These are phyloP conservation scores for Pseudomyrmex cubaensis DNA, from an alignment of 1,140 invertebrate species.

Conservation along the genomic window DNA sequence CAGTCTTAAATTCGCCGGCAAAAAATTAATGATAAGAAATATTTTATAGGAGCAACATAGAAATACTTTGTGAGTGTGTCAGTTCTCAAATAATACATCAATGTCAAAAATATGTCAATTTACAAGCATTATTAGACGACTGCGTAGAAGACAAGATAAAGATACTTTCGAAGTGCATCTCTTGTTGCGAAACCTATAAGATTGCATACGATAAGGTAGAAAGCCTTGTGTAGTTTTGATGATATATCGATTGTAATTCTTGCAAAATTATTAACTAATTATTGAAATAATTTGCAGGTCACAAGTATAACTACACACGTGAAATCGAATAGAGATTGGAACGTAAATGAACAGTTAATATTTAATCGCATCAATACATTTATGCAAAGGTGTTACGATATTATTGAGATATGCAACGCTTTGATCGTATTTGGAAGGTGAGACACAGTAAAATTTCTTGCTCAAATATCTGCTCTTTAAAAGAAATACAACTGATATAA, in stretches of 20 bases:
- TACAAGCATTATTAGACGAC: slow-evolving; percentile 90
- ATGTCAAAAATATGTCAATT: slow-evolving; percentile 89
- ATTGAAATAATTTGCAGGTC: slow-evolving; percentile 22
- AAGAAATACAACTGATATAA: neutral
- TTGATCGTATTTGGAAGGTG: slow-evolving; percentile 91
- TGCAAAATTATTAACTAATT: neutral
- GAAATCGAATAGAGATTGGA: slow-evolving; percentile 86
- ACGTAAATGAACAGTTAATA: slow-evolving; percentile 90
- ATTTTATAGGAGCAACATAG: slow-evolving; percentile 87
- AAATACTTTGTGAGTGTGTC: slow-evolving; percentile 90
- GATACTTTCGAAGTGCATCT: slow-evolving; percentile 90
- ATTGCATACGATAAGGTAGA: slow-evolving; percentile 87
- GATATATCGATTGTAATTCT: neutral
- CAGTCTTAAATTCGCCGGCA: no score
- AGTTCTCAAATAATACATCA: slow-evolving; percentile 93
- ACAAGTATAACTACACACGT: slow-evolving; percentile 21
- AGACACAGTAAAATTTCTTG: neutral
- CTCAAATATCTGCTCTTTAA: neutral
- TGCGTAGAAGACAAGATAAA: slow-evolving; percentile 88
- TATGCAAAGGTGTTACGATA: slow-evolving; percentile 92
- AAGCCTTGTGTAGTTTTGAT: neutral
- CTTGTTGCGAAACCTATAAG: slow-evolving; percentile 91
- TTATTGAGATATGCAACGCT: slow-evolving; percentile 92
- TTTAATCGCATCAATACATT: slow-evolving; percentile 95
- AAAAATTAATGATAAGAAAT: no score